Conservation (phyloP, 2,113 vertebrate genomes). For the Heteronetta atricapilla region DNA sequence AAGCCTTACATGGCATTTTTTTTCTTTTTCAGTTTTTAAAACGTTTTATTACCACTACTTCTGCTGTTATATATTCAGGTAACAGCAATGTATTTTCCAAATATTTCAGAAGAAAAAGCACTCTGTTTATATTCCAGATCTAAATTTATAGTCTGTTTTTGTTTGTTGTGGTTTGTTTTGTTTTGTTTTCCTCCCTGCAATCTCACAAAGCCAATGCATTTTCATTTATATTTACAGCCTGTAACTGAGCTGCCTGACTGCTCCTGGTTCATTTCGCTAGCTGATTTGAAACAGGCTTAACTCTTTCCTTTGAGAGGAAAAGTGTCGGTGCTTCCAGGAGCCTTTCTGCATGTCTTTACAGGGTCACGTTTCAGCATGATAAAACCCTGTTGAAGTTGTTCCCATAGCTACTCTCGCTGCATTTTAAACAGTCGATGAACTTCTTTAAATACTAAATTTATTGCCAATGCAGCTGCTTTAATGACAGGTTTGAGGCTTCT, state of each 20-base stretch:
- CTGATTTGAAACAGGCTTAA: rapidly evolving
- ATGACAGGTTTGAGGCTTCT: conserved; percentile 71
- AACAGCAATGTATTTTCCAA: not conserved
- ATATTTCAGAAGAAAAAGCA: not conserved
- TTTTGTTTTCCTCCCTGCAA: not conserved
- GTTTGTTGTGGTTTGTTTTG: too few relatives aligned
- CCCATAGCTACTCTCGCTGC: not conserved
- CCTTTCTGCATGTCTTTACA: not conserved
- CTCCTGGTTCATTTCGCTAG: not conserved
- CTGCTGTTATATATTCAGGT: not conserved
- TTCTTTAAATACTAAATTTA: conserved; percentile 69
- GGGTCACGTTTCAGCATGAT: not conserved
- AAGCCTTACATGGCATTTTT: not conserved
- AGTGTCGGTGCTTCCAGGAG: not conserved
- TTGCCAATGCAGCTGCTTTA: conserved; percentile 74
- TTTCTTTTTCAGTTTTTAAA: not conserved
- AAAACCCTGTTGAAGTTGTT: not conserved
- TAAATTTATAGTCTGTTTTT: not conserved
- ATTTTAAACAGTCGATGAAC: conserved; percentile 15
- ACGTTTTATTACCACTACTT: not conserved
- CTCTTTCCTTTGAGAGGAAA: not conserved
- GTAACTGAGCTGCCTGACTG: not conserved
- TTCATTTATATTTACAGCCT: not conserved
- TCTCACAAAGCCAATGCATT: not conserved
- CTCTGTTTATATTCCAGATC: not conserved